These are phyloP conservation scores for Scolopax rusticola DNA, from an alignment of 2,797 vertebrate genomes.

Conservation along the genomic window DNA sequence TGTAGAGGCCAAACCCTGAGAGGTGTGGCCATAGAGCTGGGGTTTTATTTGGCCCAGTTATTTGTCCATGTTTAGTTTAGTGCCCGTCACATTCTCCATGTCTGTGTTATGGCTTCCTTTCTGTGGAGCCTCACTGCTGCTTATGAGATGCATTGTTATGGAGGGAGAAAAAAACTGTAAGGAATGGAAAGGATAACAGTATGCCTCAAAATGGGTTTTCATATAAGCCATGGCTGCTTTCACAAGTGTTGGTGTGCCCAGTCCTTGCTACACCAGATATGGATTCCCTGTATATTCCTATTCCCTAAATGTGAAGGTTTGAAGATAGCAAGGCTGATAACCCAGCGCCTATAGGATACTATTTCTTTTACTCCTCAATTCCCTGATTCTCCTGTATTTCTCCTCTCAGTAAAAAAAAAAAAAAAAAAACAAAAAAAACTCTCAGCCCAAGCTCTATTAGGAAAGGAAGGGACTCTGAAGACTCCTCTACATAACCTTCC, in stretches of 20 bases:
- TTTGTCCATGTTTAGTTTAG: background rate
- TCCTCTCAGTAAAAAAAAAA: background rate
- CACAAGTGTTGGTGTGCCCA: background rate
- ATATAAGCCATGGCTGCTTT: background rate
- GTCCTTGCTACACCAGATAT: background rate
- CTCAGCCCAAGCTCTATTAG: background rate
- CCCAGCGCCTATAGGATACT: background rate
- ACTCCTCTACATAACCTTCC: background rate
- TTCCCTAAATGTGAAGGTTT: background rate
- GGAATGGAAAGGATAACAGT: background rate
- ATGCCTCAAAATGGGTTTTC: background rate
- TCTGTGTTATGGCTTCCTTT: background rate
- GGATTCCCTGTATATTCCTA: background rate
- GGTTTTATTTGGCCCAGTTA: background rate
- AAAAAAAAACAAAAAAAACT: background rate
- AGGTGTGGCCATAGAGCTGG: background rate
- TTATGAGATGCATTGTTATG: background rate
- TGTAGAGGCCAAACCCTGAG: background rate
- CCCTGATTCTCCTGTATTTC: background rate
- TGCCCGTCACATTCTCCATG: background rate
- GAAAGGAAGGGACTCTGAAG: background rate
- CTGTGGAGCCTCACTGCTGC: background rate
- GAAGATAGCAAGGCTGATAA: background rate
- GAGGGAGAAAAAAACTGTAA: accelerated
- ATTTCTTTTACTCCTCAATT: background rate